Evolutionary conservation across 2,888 invertebrate species (phyloP).

Genomic region (Drosophila maculinotata): DNA sequence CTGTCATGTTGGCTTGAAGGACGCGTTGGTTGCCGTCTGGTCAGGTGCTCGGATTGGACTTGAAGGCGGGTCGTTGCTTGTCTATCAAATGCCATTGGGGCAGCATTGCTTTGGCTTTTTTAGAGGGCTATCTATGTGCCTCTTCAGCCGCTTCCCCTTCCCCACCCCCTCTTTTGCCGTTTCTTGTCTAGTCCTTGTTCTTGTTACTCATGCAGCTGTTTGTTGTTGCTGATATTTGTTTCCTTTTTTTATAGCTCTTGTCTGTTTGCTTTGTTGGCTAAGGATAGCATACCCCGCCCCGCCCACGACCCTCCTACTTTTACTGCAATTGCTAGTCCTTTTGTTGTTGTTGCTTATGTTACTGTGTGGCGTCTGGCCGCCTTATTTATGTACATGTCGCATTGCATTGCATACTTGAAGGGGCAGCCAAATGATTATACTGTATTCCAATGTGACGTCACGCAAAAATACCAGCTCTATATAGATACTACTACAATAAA

Average conservation of each 20-base stretch:
- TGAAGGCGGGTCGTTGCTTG: slow-evolving; percentile 31
- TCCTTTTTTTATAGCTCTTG: slow-evolving; percentile 42
- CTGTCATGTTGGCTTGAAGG: neutral
- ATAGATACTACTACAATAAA: neutral
- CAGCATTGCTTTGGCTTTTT: slow-evolving; percentile 26
- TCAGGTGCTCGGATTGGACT: slow-evolving; percentile 31
- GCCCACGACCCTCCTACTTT: neutral
- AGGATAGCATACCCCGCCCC: slow-evolving; percentile 22
- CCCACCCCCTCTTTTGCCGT: neutral
- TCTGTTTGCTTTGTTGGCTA: slow-evolving; percentile 47
- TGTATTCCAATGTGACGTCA: slow-evolving; percentile 31
- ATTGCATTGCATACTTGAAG: slow-evolving; percentile 60
- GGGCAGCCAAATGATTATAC: slow-evolving; percentile 59
- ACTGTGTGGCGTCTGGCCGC: slow-evolving; percentile 44
- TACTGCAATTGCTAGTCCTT: slow-evolving; percentile 9
- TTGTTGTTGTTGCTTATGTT: slow-evolving; percentile 14
- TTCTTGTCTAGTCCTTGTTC: slow-evolving; percentile 11
- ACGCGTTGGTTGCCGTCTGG: slow-evolving; percentile 8
- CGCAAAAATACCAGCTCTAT: slow-evolving; percentile 2
- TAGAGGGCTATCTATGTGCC: too few species aligned
- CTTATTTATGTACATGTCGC: slow-evolving; percentile 64
- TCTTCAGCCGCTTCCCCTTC: neutral
- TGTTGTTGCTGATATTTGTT: slow-evolving; percentile 46
- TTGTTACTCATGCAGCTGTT: slow-evolving; percentile 10
- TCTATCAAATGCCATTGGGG: slow-evolving; percentile 51